These are phyloP conservation scores for Ptychochromis oligacanthus DNA, from an alignment of 2,113 vertebrate species.

Conservation along the genomic window DNA sequence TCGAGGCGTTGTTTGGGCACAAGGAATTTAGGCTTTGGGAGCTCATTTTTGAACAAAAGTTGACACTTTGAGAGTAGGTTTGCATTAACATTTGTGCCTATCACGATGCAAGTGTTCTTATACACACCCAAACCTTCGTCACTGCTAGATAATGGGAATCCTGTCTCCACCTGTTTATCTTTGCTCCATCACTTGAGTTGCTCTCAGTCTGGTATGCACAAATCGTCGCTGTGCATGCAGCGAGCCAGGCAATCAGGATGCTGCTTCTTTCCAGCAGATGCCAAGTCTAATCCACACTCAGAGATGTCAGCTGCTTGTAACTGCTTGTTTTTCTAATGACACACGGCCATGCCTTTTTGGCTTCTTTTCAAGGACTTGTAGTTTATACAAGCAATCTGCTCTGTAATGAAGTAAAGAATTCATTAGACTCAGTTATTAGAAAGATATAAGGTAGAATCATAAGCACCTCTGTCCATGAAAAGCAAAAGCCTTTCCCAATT, in stretches of 20 bases:
- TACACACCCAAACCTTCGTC: constrained; percentile 30
- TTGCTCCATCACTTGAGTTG: constrained; percentile 49
- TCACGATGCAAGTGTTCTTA: constrained; percentile 27
- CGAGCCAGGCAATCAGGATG: constrained; percentile 31
- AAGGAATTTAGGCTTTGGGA: constrained; percentile 54
- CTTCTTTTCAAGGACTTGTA: constrained; percentile 34
- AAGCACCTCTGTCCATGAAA: too few species aligned
- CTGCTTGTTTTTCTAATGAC: constrained; percentile 55
- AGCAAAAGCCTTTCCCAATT: neutral
- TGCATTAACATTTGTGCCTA: constrained; percentile 27
- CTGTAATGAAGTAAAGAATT: neutral
- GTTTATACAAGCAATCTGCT: neutral
- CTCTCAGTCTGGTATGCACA: constrained; percentile 53
- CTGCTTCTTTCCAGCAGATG: constrained; percentile 34
- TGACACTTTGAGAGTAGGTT: constrained; percentile 29
- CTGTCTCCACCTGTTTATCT: constrained; percentile 70
- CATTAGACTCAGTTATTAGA: too few species aligned
- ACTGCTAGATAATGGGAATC: constrained; percentile 42
- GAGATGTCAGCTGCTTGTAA: constrained; percentile 50
- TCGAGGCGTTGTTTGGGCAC: constrained; percentile 55
- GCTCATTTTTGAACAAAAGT: constrained; percentile 48
- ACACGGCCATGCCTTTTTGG: constrained; percentile 34
- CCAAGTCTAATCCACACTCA: constrained; percentile 51
- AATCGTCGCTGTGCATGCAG: constrained; percentile 37
- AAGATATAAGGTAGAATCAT: neutral